phyloP scores from a whole-genome alignment of 2,113 vertebrate genomes.

The Myotis lucifugus region DNA sequence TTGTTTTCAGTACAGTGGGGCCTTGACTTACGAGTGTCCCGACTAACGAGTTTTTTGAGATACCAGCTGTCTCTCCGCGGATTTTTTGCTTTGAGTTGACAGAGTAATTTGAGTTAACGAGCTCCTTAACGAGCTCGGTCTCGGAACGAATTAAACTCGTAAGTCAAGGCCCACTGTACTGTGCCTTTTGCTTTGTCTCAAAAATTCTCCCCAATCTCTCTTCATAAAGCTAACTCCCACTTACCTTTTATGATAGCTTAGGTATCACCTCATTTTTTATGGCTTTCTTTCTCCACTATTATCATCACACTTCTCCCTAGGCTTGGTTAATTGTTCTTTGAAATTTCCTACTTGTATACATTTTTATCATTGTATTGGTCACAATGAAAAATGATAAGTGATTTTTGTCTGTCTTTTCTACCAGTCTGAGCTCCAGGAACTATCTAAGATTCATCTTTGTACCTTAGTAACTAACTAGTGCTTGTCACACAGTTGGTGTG shows the following conservation, averaged over 20 bases:
- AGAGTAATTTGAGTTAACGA: too few species aligned
- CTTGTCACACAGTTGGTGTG: neutral
- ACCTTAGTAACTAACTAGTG: neutral
- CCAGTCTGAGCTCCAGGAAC: neutral
- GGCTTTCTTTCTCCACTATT: neutral
- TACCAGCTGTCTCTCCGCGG: too few species aligned
- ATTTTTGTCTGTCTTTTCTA: neutral
- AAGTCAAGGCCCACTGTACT: neutral
- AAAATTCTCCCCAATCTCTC: neutral
- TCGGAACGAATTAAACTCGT: too few species aligned
- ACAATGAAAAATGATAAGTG: neutral
- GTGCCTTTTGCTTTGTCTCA: neutral
- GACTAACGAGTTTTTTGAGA: too few species aligned
- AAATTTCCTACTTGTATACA: neutral
- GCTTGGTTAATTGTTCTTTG: constrained; percentile 4
- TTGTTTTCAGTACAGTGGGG: neutral
- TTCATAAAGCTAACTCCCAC: neutral
- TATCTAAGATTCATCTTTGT: neutral
- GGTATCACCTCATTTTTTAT: neutral
- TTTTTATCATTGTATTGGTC: neutral
- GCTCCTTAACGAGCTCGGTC: too few species aligned
- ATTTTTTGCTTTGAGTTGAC: too few species aligned
- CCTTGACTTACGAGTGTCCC: too few species aligned
- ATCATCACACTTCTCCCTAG: neutral
- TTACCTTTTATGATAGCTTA: neutral